Evolutionary conservation across 2,113 vertebrate genomes (phyloP).

Genomic region (Todiramphus chloris): DNA sequence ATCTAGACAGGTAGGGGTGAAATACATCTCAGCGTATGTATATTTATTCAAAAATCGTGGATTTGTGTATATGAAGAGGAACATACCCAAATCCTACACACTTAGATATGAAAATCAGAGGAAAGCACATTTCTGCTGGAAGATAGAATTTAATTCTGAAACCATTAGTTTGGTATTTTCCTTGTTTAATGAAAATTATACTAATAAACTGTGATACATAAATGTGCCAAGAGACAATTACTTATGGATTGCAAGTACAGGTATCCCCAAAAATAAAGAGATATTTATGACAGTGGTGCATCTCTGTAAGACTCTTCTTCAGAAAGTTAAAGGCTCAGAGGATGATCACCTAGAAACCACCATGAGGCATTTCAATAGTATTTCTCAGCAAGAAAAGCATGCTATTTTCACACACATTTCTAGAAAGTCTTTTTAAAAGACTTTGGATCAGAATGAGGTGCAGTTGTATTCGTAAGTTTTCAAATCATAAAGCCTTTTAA

Average conservation of each 20-base stretch:
- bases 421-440: neutral
- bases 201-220: neutral
- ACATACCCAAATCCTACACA: neutral
- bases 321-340: neutral
- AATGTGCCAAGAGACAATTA: neutral
- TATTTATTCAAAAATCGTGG: accelerated
- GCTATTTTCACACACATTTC: neutral
- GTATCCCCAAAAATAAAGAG: neutral
- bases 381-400: neutral
- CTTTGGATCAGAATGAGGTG: neutral
- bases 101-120: neutral
- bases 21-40: neutral
- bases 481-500: neutral
- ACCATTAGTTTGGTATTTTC: neutral
- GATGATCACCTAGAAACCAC: neutral
- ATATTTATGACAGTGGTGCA: neutral
- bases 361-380: neutral
- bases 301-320: neutral
- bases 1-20: neutral
- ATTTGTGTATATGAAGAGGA: neutral
- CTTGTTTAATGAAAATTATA: neutral
- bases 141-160: neutral
- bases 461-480: neutral
- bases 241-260: accelerated
- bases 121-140: neutral